phyloP scores from a whole-genome alignment of 2,888 invertebrate species.

The Adela reaumurella region DNA sequence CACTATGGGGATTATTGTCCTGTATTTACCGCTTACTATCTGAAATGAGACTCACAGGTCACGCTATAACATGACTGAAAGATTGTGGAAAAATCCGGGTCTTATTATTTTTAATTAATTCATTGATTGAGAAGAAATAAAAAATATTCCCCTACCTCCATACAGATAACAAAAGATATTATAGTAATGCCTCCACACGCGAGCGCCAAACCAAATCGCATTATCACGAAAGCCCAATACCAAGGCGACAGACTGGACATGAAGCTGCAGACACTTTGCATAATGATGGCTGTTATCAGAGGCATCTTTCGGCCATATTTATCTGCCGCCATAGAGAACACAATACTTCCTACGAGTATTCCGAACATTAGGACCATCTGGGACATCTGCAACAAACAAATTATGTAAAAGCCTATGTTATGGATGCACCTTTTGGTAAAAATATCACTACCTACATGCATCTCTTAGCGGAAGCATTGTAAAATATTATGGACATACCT shows the following conservation, averaged over 20 bases:
- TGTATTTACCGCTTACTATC: constrained; percentile 59
- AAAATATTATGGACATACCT: no score
- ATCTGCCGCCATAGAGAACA: constrained; percentile 60
- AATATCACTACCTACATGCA: no score
- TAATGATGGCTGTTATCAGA: constrained; percentile 50
- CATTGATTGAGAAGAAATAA: no score
- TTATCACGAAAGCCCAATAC: constrained; percentile 49
- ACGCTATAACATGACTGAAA: no score
- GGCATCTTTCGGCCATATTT: constrained; percentile 58
- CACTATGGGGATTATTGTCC: constrained; percentile 58
- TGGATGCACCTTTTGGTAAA: no score
- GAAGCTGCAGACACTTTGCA: constrained; percentile 51
- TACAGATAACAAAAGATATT: constrained; percentile 63
- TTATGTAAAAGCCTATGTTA: no score
- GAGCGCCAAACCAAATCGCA: constrained; percentile 55
- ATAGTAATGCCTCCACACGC: constrained; percentile 62
- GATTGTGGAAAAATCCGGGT: no score
- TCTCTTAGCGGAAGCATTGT: no score
- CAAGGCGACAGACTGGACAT: constrained; percentile 49
- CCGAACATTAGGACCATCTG: constrained; percentile 63
- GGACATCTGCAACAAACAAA: constrained; percentile 39
- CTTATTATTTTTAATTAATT: no score
- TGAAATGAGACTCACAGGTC: no score
- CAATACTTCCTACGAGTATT: constrained; percentile 56
- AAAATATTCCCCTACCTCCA: no score